Evolutionary conservation across 1,140 invertebrate genomes (phyloP).

Genomic region (Acromyrmex heyeri): DNA sequence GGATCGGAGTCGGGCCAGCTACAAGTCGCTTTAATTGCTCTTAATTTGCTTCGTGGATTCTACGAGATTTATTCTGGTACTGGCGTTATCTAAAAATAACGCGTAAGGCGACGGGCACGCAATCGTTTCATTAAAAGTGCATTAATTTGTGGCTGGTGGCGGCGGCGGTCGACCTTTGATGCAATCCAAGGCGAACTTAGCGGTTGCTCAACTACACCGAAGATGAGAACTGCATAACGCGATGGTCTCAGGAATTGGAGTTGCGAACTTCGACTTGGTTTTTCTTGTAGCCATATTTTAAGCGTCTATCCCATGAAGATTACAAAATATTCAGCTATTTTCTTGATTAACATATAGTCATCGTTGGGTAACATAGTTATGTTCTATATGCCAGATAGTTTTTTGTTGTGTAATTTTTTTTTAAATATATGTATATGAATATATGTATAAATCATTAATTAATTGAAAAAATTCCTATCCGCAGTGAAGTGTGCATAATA

Average conservation of each 20-base stretch:
- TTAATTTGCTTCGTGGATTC: constrained; percentile 78
- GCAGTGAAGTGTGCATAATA: background rate
- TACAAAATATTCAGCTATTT: constrained; percentile 3
- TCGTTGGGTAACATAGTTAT: constrained; percentile 13
- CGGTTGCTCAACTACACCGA: constrained; percentile 11
- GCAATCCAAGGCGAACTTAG: constrained; percentile 38
- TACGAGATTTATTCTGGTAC: constrained; percentile 78
- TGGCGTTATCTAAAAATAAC: constrained; percentile 77
- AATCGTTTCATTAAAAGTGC: constrained; percentile 71
- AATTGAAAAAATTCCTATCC: constrained; percentile 29
- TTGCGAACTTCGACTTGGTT: constrained; percentile 34
- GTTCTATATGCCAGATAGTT: background rate
- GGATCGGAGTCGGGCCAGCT: constrained; percentile 54
- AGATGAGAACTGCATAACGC: constrained; percentile 43
- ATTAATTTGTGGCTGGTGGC: constrained; percentile 49
- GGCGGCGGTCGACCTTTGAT: constrained; percentile 16
- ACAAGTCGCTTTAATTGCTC: constrained; percentile 78
- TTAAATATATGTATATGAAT: background rate
- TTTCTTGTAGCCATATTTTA: background rate
- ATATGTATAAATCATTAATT: constrained; percentile 23
- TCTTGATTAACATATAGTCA: constrained; percentile 13
- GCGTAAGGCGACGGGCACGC: constrained; percentile 53
- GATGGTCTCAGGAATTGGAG: background rate
- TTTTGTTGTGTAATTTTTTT: background rate
- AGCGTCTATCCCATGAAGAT: background rate